These are phyloP conservation scores for Chionis minor DNA, from an alignment of 2,113 vertebrate species.

Conservation along the genomic window DNA sequence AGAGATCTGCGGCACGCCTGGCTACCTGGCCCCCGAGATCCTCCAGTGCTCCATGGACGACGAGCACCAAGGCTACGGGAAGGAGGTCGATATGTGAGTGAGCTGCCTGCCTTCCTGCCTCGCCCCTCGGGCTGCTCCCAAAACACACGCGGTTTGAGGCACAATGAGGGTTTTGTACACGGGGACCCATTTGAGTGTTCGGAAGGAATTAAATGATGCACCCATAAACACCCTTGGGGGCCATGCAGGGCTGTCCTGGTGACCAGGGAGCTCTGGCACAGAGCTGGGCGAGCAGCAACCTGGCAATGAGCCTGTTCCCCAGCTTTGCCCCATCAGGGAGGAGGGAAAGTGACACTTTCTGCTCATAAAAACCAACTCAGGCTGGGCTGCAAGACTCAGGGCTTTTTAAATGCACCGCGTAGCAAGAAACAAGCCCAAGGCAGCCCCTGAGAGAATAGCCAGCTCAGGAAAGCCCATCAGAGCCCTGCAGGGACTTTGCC, in stretches of 20 bases:
- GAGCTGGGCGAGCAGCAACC: not conserved
- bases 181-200: not conserved
- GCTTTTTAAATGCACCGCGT: not conserved
- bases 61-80: slow-evolving; percentile 84
- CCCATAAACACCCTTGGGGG: rapidly evolving
- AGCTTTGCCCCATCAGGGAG: not conserved
- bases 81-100: slow-evolving; percentile 93
- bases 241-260: not conserved
- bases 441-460: not conserved
- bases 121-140: not conserved
- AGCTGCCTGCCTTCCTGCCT: rapidly evolving
- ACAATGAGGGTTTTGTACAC: not conserved
- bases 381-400: not conserved
- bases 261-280: not conserved
- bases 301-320: not conserved
- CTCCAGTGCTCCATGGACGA: slow-evolving; percentile 95
- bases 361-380: not conserved
- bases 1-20: slow-evolving; percentile 97
- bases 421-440: not conserved
- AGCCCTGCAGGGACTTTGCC: not conserved
- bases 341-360: not conserved
- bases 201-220: not conserved
- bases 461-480: not conserved
- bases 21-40: slow-evolving; percentile 95
- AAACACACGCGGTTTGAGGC: not conserved